phyloP scores from a whole-genome alignment of 2,888 invertebrate genomes.

The Carterocephalus palaemon region DNA sequence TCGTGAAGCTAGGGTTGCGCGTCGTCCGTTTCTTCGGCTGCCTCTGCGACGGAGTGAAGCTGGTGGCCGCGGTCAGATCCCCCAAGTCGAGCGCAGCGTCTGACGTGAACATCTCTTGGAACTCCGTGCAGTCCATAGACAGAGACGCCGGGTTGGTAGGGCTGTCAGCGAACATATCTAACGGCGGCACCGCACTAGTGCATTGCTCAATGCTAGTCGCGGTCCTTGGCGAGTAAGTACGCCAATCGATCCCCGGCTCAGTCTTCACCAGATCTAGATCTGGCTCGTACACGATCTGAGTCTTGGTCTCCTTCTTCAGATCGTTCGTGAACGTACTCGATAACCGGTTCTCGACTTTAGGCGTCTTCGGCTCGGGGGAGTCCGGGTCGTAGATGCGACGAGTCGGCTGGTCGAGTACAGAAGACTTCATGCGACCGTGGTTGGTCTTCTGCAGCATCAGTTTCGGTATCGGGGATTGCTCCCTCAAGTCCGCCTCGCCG shows the following conservation, averaged over 20 bases:
- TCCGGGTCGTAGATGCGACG: slow-evolving; percentile 47
- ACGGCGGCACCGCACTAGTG: slow-evolving; percentile 31
- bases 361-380: slow-evolving; percentile 36
- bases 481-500: slow-evolving; percentile 69
- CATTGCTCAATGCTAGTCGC: slow-evolving; percentile 40
- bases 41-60: too few relatives aligned
- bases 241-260: slow-evolving; percentile 55
- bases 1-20: too few relatives aligned
- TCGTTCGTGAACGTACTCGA: slow-evolving; percentile 40
- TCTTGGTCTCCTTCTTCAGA: slow-evolving; percentile 43
- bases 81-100: slow-evolving; percentile 47
- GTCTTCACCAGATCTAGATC: slow-evolving; percentile 53
- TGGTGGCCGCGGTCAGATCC: slow-evolving; percentile 31
- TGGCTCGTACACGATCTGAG: slow-evolving; percentile 44
- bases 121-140: slow-evolving; percentile 48
- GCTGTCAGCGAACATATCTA: slow-evolving; percentile 58
- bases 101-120: slow-evolving; percentile 49
- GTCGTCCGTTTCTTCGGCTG: slow-evolving; percentile 42
- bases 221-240: slow-evolving; percentile 42
- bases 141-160: slow-evolving; percentile 43
- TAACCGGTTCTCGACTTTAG: slow-evolving; percentile 30
- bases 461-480: slow-evolving; percentile 71
- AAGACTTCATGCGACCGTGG: slow-evolving; percentile 52
- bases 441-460: slow-evolving; percentile 65
- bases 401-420: slow-evolving; percentile 37